Base-by-base conservation (phyloP, 2,888 invertebrate genomes). In the Orthosia gracilis region DNA sequence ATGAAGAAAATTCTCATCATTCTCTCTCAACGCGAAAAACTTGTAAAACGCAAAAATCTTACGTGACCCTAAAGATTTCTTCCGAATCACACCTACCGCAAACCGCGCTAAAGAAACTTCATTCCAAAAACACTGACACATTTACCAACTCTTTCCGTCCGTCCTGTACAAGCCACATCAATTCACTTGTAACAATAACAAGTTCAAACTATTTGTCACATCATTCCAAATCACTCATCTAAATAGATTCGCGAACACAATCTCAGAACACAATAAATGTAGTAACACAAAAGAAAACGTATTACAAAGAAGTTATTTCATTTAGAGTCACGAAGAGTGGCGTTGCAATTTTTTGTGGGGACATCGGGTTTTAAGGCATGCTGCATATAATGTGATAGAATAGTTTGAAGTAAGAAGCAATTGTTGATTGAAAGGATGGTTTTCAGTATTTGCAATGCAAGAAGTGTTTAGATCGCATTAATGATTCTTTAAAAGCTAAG, bases 221-320 rank as follows among this genome's bases (percentile, higher is more conserved):
- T 62, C 23, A 40, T 31, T 47, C 21, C 17, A 69, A 62, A 66
- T 23, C 18, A 21, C 9, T 9, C 1, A 31, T 63, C 40, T 40
- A 40, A 76, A 55, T 63, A 72, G 31, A 52, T 52, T 63, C 17
- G 13, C 18, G 26, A 21, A 69, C 47, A 67, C 66, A 77, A 69
- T 63, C 66, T 17, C 50, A 12, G 47, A 62, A 23, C 9, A 57
- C 40, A 40, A 9, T 40, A 26, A 40, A 9, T 40, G 21, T n/a
- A 65, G 62, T 26, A 61, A 67, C 11, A 67, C 18, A 58, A 77
- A 77, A 73, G 64, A 61, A 80, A 64, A 67, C 26, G n/a, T 80
- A 64, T 77, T 80, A 77, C 55, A 12, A 54, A 26, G 23, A 81
- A 78, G 57, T 78, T 65, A 78, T 70, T 81, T 78, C 59, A 78